Evolutionary conservation across 2,797 vertebrate species (phyloP), one percentile per base, ranked within the genome.

Genomic region (Orestias chungarensis): DNA sequence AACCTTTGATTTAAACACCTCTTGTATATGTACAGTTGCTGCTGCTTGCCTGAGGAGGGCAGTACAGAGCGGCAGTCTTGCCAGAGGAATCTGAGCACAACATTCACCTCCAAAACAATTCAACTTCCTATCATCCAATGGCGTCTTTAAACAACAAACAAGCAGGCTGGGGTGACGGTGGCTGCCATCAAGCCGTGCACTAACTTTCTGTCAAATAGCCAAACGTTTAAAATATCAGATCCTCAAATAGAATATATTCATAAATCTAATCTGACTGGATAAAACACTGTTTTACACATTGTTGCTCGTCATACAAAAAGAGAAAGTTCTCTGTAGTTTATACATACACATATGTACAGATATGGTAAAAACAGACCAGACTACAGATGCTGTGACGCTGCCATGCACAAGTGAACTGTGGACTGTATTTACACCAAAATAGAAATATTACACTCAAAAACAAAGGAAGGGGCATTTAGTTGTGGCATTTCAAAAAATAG

Each of bases 351-450:
- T 89, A 91, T 91, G 64, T 90, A 92, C 89, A 90, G 84, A 59
- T 83, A 73, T 90, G 87, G 87, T 92, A 89, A 90, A 92, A 81
- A 82, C 59, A 81, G 83, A 27, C 65, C 78, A 82, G 85, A 73
- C 68, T 38, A 69, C 79, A 76, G 83, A 71, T 82, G 78, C 67
- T 83, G 85, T 84, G 83, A 86, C 54, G 52, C 73, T 80, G 83
- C 75, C 33, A 66, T 82, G 87, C 72, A 62, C 85, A 77, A 87
- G 81, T 68, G 76, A 85, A 93, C 89, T 33, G 75, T 76, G 86
- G 68, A 85, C 76, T 75, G 46, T 90, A 90, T 93, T 92, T 92
- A 94, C 92, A 93, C 64, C 57, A 61, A 83, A 14, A 90, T 80
- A 80, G 69, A 82, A 85, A 82, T 74, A 75, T 71, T 71, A 79